phyloP scores from a whole-genome alignment of 2,888 invertebrate species.

The Apodemia zela region DNA sequence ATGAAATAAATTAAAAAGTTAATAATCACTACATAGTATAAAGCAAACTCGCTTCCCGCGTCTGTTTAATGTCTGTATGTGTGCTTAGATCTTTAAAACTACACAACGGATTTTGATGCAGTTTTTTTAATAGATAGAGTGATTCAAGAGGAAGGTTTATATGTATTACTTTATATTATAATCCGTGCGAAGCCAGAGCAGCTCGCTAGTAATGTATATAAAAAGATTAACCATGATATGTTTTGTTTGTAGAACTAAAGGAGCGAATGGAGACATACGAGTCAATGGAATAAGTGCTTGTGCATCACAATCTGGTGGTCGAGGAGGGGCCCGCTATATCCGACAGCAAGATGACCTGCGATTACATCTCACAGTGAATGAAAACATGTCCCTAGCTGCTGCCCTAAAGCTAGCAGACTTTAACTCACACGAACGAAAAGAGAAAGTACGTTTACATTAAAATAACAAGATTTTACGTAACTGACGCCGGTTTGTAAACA shows the following conservation, averaged over 20 bases:
- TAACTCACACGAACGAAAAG: conserved; percentile 80
- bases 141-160: too few relatives aligned
- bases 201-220: too few relatives aligned
- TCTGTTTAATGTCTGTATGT: too few relatives aligned
- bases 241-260: conserved; percentile 75
- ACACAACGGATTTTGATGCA: too few relatives aligned
- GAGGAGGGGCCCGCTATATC: conserved; percentile 89
- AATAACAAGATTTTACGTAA: conserved; percentile 12
- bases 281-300: conserved; percentile 83
- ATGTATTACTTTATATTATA: too few relatives aligned
- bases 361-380: conserved; percentile 87
- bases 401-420: conserved; percentile 89
- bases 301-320: conserved; percentile 84
- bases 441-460: conserved; percentile 10
- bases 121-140: too few relatives aligned
- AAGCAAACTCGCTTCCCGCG: too few relatives aligned
- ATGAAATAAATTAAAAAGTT: too few relatives aligned
- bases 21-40: too few relatives aligned
- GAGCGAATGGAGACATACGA: conserved; percentile 85
- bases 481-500: background rate
- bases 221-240: too few relatives aligned
- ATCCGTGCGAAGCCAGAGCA: too few relatives aligned
- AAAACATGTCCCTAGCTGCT: conserved; percentile 91
- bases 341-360: conserved; percentile 90
- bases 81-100: too few relatives aligned